These are phyloP conservation scores for Thaumatotibia leucotreta DNA, from an alignment of 1,140 invertebrate genomes.

Conservation along the genomic window DNA sequence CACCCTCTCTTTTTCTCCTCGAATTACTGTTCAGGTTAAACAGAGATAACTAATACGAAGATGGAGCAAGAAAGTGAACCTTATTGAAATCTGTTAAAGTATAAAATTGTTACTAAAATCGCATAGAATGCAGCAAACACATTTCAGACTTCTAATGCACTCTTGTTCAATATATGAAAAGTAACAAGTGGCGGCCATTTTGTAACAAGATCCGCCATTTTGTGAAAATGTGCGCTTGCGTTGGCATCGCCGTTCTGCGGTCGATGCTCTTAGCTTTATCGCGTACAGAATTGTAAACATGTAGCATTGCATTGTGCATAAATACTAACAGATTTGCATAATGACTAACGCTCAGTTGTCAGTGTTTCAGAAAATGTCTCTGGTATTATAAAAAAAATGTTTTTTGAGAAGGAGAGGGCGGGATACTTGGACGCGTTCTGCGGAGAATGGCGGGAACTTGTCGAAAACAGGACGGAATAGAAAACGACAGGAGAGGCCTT, in stretches of 20 bases:
- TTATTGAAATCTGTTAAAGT: neutral
- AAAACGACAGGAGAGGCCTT: no score
- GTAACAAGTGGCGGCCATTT: neutral
- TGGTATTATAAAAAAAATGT: no score
- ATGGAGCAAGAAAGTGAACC: neutral
- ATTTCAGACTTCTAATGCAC: neutral
- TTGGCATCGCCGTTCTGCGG: neutral
- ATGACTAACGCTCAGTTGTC: neutral
- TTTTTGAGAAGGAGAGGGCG: no score
- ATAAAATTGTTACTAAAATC: neutral
- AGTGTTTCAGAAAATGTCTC: neutral
- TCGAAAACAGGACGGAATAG: no score
- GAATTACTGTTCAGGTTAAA: neutral
- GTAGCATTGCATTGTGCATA: neutral
- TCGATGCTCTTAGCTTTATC: neutral
- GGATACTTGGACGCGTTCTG: no score
- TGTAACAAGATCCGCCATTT: neutral
- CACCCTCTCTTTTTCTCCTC: neutral
- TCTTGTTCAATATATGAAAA: neutral
- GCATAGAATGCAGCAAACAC: neutral
- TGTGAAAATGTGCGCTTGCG: neutral
- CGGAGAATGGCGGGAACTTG: no score
- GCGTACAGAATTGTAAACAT: neutral
- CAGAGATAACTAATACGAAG: no score
- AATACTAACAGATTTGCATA: neutral